Conservation (phyloP, 2,113 vertebrate genomes). For the Zingel zingel region DNA sequence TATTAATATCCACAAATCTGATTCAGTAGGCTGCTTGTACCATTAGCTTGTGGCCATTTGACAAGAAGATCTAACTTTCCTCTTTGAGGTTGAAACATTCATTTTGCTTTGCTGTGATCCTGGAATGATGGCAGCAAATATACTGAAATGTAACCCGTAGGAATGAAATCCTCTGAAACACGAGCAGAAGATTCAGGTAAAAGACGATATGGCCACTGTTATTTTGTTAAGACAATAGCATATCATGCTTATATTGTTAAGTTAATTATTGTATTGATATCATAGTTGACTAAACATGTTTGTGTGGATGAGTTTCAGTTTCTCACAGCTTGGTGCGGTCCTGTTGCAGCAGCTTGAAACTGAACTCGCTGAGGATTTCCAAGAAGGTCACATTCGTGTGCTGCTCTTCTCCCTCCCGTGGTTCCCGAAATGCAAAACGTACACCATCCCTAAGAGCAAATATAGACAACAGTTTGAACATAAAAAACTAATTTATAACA, state of each 20-base stretch:
- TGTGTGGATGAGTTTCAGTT: conserved; percentile 1
- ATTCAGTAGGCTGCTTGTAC: background rate
- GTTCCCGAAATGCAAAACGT: conserved; percentile 84
- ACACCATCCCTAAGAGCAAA: conserved; percentile 86
- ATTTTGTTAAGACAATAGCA: background rate
- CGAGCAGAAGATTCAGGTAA: background rate
- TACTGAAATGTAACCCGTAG: background rate
- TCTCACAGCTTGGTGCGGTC: conserved; percentile 89
- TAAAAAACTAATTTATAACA: background rate
- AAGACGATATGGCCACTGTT: background rate
- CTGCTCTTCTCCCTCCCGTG: conserved; percentile 49
- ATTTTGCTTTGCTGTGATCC: background rate
- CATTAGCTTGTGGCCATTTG: background rate
- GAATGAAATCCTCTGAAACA: background rate
- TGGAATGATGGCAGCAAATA: background rate
- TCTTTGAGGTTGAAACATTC: background rate
- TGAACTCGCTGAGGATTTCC: conserved; percentile 92
- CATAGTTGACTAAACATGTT: background rate
- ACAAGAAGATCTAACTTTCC: background rate
- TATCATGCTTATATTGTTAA: background rate
- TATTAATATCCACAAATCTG: background rate
- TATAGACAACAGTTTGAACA: background rate
- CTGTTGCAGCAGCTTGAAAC: conserved; percentile 86
- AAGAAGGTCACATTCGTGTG: conserved; percentile 87
- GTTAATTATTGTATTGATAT: background rate